Percentiles rank a stretch among this genome's conserved stretches.
Conservation (phyloP, 2,113 vertebrate genomes). For the Oenanthe oenanthe region DNA sequence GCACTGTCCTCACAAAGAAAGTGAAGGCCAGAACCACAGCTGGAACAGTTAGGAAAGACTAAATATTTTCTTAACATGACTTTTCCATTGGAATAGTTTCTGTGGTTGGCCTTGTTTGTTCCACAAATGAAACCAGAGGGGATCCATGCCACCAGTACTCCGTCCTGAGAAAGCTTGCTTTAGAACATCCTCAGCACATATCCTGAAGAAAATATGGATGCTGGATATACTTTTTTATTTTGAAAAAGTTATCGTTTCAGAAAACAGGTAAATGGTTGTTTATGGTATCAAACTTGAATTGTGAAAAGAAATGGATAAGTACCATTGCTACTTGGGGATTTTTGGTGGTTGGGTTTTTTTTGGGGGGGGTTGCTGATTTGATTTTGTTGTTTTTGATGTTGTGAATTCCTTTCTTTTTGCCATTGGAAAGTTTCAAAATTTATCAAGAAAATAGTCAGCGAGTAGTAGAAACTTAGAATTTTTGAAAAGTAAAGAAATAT, state of each 20-base stretch:
- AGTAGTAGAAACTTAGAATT: not conserved
- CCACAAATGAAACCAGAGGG: not conserved
- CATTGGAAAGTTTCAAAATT: not conserved
- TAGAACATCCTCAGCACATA: not conserved
- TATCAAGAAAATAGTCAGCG: not conserved
- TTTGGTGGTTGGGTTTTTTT: not conserved
- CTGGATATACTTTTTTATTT: not conserved
- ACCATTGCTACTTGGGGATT: not conserved
- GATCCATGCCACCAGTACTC: not conserved
- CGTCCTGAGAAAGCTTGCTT: not conserved
- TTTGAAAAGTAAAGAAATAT: not conserved
- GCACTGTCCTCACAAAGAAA: not conserved
- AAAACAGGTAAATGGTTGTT: not conserved
- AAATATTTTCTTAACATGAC: not conserved
- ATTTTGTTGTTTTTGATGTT: not conserved
- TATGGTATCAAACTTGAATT: not conserved
- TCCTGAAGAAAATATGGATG: not conserved
- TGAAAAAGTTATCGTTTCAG: not conserved
- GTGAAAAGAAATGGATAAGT: not conserved
- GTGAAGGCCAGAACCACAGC: conserved; percentile 4
- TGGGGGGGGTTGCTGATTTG: not conserved
- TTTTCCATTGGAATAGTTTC: not conserved
- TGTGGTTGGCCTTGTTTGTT: not conserved
- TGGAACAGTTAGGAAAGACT: not conserved
- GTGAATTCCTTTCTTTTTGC: not conserved